phyloP scores from a whole-genome alignment of 2,797 vertebrate species.

The Sphenopsis melanotis region DNA sequence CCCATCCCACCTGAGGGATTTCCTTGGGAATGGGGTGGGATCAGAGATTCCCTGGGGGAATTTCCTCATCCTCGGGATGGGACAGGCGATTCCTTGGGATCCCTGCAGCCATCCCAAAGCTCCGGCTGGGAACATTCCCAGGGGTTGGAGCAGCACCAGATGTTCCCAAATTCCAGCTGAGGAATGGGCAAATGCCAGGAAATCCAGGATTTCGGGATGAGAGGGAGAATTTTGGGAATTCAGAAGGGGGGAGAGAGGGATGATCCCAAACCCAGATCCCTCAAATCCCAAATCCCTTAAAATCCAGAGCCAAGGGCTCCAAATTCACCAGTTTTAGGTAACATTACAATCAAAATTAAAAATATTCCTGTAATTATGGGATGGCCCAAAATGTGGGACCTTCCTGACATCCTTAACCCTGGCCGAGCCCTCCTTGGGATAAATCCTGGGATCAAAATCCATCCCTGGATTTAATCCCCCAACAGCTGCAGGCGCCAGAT shows the following conservation, averaged over 20 bases:
- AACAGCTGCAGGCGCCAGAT: background rate
- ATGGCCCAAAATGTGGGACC: background rate
- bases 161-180: background rate
- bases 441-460: background rate
- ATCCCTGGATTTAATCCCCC: background rate
- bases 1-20: background rate
- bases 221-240: background rate
- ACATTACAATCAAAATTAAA: background rate
- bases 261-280: background rate
- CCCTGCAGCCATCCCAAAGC: background rate
- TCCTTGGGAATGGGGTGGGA: background rate
- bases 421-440: background rate
- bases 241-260: background rate
- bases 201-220: conserved; percentile 1
- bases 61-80: background rate
- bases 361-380: background rate
- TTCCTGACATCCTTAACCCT: background rate
- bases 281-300: background rate
- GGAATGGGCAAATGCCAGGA: background rate
- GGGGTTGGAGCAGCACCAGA: background rate
- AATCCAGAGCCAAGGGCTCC: background rate
- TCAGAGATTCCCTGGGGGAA: background rate
- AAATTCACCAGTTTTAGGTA: background rate
- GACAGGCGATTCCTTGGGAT: background rate
- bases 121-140: background rate